phyloP scores from a whole-genome alignment of 2,797 vertebrate species.

The Darevskia mixta region DNA sequence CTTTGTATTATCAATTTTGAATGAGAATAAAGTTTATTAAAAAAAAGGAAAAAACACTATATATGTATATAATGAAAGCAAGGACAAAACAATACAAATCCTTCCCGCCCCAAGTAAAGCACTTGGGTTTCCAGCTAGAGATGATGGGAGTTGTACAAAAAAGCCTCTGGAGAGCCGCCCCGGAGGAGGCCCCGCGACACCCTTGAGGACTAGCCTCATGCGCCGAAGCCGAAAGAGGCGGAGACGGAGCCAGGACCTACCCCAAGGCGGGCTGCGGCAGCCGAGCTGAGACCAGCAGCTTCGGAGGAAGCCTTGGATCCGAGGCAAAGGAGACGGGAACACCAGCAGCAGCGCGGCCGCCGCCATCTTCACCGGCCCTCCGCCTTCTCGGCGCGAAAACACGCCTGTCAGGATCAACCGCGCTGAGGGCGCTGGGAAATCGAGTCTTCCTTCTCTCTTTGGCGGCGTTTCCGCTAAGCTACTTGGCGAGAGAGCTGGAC shows the following conservation, averaged over 20 bases:
- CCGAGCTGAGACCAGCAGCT: conserved; percentile 60
- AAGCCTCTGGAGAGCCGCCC: not conserved
- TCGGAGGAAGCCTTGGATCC: conserved; percentile 32
- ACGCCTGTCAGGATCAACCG: fast-evolving
- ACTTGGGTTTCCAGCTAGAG: too few relatives aligned
- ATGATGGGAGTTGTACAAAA: too few relatives aligned
- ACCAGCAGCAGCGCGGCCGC: fast-evolving
- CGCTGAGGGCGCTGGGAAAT: conserved; percentile 48
- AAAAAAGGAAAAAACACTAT: too few relatives aligned
- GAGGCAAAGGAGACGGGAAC: fast-evolving
- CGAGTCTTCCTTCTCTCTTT: fast-evolving
- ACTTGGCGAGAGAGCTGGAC: fast-evolving
- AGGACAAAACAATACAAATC: too few relatives aligned
- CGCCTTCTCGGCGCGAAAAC: not conserved
- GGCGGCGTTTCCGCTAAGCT: fast-evolving
- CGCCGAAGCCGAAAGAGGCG: too few relatives aligned
- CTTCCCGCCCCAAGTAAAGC: too few relatives aligned
- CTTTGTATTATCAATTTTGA: too few relatives aligned
- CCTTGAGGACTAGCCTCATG: not conserved
- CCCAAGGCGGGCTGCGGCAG: conserved; percentile 47
- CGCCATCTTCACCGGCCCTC: conserved; percentile 20
- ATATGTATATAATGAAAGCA: too few relatives aligned
- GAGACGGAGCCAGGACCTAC: conserved; percentile 60
- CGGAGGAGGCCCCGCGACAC: too few relatives aligned
- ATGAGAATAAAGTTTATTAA: too few relatives aligned